Evolutionary conservation across 2,888 invertebrate species (phyloP).

Genomic region (Zhengitettix transpicula): DNA sequence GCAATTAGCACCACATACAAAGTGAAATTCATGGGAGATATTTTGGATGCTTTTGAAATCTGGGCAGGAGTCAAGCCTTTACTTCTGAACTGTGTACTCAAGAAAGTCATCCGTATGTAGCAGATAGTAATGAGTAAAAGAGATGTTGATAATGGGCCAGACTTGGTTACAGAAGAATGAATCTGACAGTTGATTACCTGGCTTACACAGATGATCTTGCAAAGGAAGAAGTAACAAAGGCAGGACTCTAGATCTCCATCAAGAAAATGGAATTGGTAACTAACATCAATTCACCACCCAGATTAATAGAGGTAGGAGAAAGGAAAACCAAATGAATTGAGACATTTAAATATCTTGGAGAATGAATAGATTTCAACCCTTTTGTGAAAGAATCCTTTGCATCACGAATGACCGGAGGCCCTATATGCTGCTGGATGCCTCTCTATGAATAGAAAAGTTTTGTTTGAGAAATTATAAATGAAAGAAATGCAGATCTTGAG

Average conservation of each 20-base stretch:
- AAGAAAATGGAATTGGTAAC: not conserved
- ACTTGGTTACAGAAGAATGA: not conserved
- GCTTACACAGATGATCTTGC: not conserved
- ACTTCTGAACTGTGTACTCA: not conserved
- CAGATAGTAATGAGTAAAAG: not conserved
- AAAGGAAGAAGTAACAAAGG: not conserved
- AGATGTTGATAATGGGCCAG: not conserved
- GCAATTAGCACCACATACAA: not conserved
- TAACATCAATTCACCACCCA: not conserved
- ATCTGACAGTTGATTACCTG: not conserved
- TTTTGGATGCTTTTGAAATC: not conserved
- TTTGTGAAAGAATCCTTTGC: not conserved
- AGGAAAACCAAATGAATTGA: not conserved
- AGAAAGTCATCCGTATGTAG: not conserved
- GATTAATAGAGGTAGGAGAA: not conserved
- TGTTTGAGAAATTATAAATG: not conserved
- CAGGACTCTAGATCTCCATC: not conserved
- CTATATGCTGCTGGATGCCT: not conserved
- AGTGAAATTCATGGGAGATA: not conserved
- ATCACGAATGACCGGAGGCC: not conserved
- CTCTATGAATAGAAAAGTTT: not conserved
- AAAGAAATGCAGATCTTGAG: not conserved
- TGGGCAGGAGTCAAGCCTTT: not conserved
- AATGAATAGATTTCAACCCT: not conserved
- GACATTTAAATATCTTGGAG: not conserved